Evolutionary conservation across 2,888 invertebrate genomes (phyloP), one percentile per base, ranked within the genome.

Genomic region (Papilio gigon): DNA sequence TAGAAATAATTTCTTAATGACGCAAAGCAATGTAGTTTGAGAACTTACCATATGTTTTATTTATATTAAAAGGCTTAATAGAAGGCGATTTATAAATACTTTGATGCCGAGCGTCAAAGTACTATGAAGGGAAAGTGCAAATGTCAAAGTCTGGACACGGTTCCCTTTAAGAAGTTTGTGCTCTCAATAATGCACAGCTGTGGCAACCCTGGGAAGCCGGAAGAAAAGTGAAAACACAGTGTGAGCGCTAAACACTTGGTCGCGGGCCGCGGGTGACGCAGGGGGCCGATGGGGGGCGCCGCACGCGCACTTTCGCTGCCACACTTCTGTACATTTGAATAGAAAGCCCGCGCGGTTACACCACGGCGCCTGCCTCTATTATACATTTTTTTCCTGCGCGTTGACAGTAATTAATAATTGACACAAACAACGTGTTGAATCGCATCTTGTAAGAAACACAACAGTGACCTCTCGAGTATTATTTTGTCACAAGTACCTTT

Each of bases 321-420:
- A 81, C 79, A 81, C 81, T 83, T 83, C 78, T 80, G 78, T 79
- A 77, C 78, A 85, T 87, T 85, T 86, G 80, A 86, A 85, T 88
- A 88, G 87, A 88, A 86, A 86, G 87, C 80, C 50, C 62, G 42
- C 42, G 42, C 8, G 37, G 25, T 66, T 66, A 50, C 35, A 27
- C n/a, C 60, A 60, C 35, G 50, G 27, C 17, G 47, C 27, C 17
- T 42, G 44, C 22, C 30, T 59, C 22, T 50, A 25, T 14, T 5
- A 53, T 4, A 53, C 9, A n/a, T 53, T 47, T 47, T 47, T 12
- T 20, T 37, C 20, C 17, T 33, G 14, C 20, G 3, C 20, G 6
- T 53, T 8, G 2, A 14, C 20, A 44, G 20, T 44, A 44, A 44
- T 44, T 44, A 20, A 44, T 44, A 44, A 35, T 20, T 44, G 17